Evolutionary conservation across 2,113 vertebrate species (phyloP).

Genomic region (Asarcornis scutulata): DNA sequence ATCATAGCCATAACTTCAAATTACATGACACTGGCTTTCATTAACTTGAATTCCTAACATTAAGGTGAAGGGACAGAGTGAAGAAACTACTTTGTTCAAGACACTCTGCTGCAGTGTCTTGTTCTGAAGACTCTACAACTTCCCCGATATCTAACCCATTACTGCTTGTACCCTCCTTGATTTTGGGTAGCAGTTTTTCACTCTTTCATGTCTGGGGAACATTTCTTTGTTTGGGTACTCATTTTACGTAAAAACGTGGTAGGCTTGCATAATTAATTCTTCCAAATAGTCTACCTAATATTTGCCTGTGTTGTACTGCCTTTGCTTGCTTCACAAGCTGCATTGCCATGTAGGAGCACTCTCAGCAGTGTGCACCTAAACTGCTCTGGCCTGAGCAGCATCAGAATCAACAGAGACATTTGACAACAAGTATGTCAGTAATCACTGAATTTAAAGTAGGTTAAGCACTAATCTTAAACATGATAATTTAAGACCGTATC

Average conservation of each 20-base stretch:
- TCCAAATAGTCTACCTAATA: background rate
- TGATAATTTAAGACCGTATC: background rate
- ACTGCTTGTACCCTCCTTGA: background rate
- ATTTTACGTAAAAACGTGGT: background rate
- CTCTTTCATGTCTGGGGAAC: background rate
- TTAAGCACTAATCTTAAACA: background rate
- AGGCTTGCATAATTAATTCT: background rate
- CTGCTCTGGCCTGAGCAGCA: background rate
- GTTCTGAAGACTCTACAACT: background rate
- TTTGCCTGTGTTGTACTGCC: background rate
- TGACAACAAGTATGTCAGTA: background rate
- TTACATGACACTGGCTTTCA: background rate
- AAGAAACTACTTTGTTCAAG: background rate
- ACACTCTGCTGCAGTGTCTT: background rate
- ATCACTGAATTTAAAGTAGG: background rate
- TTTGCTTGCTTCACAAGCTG: background rate
- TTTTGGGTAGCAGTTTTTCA: background rate
- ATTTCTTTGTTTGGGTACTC: background rate
- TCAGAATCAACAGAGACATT: background rate
- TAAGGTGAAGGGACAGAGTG: background rate
- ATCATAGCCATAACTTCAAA: background rate
- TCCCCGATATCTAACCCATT: background rate
- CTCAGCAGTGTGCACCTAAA: background rate
- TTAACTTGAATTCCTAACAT: background rate
- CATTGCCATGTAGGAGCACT: rapidly evolving